Conservation (phyloP, 2,113 vertebrate species). For the Strix aluco region DNA sequence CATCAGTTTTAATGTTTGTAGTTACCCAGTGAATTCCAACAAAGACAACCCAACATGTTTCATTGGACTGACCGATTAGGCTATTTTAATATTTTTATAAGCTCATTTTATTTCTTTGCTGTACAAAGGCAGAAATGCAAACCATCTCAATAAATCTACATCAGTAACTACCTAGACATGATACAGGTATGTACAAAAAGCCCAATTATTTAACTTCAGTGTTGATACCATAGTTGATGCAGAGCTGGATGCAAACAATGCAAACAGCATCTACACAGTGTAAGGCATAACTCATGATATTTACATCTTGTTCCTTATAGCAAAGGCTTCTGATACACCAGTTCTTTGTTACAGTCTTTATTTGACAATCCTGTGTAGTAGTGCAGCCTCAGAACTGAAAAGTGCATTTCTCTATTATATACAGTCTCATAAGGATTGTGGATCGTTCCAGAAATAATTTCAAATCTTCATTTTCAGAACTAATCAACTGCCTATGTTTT, state of each 20-base stretch:
- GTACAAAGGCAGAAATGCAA: constrained; percentile 53
- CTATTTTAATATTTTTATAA: background rate
- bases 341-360: background rate
- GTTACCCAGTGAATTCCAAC: background rate
- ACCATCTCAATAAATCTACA: constrained; percentile 5
- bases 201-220: background rate
- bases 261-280: constrained; percentile 2
- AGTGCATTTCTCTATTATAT: constrained; percentile 46
- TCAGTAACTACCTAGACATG: background rate
- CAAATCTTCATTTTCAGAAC: background rate
- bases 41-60: background rate
- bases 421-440: background rate
- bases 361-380: background rate
- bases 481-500: background rate
- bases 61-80: background rate
- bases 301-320: background rate
- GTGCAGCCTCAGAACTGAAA: constrained; percentile 26
- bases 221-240: background rate
- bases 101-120: constrained; percentile 53
- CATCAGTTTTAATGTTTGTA: background rate
- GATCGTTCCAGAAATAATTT: background rate
- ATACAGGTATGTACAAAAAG: constrained; percentile 41
- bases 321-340: background rate
- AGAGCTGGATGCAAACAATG: constrained; percentile 3
- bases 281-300: background rate